Conservation (phyloP, 2,797 vertebrate genomes). For the Xiphorhynchus erythropygius region DNA sequence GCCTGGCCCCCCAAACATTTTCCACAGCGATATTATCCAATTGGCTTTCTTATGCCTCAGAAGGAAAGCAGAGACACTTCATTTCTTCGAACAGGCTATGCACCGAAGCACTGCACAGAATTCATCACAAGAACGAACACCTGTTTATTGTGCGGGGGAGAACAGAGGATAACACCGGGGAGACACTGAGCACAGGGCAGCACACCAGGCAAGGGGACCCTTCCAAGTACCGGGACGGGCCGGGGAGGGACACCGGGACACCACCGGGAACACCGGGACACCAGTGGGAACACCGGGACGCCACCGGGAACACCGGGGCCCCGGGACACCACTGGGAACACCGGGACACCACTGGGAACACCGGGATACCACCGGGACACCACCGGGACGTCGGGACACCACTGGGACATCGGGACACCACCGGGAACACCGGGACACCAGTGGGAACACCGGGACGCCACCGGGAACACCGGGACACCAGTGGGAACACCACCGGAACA, state of each 20-base stretch:
- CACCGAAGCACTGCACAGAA: neutral
- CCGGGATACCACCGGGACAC: too few relatives aligned
- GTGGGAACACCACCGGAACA: too few relatives aligned
- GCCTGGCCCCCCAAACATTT: neutral
- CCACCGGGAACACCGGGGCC: neutral
- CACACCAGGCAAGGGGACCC: too few relatives aligned
- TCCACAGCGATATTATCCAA: neutral
- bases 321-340: neutral
- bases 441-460: too few relatives aligned
- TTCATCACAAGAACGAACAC: neutral
- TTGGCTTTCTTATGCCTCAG: neutral
- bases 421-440: neutral
- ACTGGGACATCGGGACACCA: neutral
- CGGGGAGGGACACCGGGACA: rapidly evolving
- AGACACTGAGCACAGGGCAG: neutral
- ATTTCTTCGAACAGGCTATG: neutral
- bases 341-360: too few relatives aligned
- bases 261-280: neutral
- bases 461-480: neutral
- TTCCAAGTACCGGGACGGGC: neutral
- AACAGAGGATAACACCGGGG: neutral
- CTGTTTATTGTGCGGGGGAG: neutral
- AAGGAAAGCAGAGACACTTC: neutral
- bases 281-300: too few relatives aligned
- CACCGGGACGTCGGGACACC: too few relatives aligned